Evolutionary conservation across 2,113 vertebrate genomes (phyloP).

Genomic region (Azemiops feae): DNA sequence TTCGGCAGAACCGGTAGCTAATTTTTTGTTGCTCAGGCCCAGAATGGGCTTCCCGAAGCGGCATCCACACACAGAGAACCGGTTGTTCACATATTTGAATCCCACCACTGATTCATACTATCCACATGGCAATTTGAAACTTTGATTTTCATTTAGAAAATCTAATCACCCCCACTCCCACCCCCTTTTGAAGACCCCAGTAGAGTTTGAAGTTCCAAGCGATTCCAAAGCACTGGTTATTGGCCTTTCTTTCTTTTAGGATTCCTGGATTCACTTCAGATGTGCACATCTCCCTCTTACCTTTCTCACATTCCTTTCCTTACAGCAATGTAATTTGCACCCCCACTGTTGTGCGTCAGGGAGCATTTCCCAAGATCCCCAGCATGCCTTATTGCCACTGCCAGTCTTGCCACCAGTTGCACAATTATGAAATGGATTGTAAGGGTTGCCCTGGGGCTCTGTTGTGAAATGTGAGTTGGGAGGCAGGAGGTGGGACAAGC

Average conservation of each 20-base stretch:
- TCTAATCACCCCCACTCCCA: background rate
- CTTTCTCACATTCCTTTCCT: background rate
- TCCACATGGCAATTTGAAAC: background rate
- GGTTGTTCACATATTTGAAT: no score
- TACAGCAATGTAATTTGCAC: background rate
- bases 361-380: background rate
- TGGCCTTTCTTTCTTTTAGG: background rate
- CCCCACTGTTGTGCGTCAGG: background rate
- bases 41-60: no score
- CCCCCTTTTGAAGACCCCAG: background rate
- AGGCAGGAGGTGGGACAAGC: background rate
- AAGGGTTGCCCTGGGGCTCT: background rate
- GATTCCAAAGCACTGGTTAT: background rate
- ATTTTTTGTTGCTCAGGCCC: no score
- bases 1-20: no score
- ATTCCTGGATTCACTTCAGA: background rate
- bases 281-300: background rate
- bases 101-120: no score
- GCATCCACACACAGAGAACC: no score
- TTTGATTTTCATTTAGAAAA: background rate
- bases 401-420: background rate
- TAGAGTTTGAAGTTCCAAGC: background rate
- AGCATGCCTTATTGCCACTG: background rate
- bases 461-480: background rate
- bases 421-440: background rate